Base-by-base conservation (phyloP, 2,888 invertebrate genomes). In the Thereva nobilitata region DNA sequence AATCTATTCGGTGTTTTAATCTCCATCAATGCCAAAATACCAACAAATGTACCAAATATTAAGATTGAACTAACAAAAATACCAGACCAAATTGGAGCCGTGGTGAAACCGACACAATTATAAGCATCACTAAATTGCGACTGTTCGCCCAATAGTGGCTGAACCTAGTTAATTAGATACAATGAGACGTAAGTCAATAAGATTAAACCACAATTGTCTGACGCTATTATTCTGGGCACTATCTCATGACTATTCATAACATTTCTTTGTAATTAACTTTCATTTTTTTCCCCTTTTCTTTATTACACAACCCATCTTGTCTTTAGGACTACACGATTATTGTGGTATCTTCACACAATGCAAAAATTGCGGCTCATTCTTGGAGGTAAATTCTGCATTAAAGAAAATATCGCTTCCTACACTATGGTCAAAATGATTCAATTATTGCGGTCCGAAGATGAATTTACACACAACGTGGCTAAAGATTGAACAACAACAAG, bases 1-100 rank as follows among this genome's bases (percentile, higher is more conserved):
- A 97, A 99, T 75, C 93, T 87, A 81, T 97, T 98, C 89, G 95
- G 96, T 38, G 96, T 94, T 78, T 92, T 93, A 74, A 99, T 95
- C 78, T 93, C 92, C 83, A 94, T 84, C 72, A 99, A 88, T 89
- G 96, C 93, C 10, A 86, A 83, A 64, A 97, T 83, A 5, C 94
- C 96, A 78, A 92, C 86, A 12, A 88, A 85, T 70, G 97, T 84
- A 56, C 93, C 93, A 45, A 89, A 74, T 50, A 89, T 83, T 74
- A 97, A 83, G 71, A 98, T 85, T 50, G 87, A 80, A 0, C 89
- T 86, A 8, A 94, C 89, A 77, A 97, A 86, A 50, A 98, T 81
- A 0, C 95, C 96, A 64, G 94, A 92, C 92, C 94, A 93, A 74
- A 98, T 97, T 4, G 95, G 93, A 7, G 89, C 88, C 1, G 94